Conservation (phyloP, 2,888 invertebrate genomes). For the Ectropis crepuscularia region DNA sequence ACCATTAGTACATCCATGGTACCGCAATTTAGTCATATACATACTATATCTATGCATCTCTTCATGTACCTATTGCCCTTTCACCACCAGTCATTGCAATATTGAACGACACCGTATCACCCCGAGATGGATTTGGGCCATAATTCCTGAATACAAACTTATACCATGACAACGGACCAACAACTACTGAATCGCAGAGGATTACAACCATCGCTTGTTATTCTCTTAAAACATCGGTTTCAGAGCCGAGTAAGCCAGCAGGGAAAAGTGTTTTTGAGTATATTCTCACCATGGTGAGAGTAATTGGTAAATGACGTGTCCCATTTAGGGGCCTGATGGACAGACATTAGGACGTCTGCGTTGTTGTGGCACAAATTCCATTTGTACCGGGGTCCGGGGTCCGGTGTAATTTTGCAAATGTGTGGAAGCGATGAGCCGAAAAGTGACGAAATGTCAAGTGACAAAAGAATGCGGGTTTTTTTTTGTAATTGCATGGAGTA, state of each 20-base stretch:
- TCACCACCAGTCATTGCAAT: constrained; percentile 77
- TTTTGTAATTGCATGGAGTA: constrained; percentile 40
- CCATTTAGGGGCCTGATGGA: constrained; percentile 82
- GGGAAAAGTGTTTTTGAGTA: constrained; percentile 44
- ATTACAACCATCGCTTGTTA: constrained; percentile 52
- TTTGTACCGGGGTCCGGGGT: constrained; percentile 75
- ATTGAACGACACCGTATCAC: constrained; percentile 79
- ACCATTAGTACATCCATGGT: constrained; percentile 49
- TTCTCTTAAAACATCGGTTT: neutral
- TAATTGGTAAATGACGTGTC: constrained; percentile 80
- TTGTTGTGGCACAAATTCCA: constrained; percentile 71
- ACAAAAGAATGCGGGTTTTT: constrained; percentile 48
- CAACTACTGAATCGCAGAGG: constrained; percentile 13
- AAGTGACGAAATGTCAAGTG: constrained; percentile 68
- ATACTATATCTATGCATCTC: constrained; percentile 17
- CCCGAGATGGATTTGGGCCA: constrained; percentile 80
- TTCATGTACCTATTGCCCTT: constrained; percentile 58
- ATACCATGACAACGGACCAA: constrained; percentile 43
- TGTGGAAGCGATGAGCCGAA: constrained; percentile 60
- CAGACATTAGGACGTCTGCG: constrained; percentile 81
- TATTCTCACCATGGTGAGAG: constrained; percentile 39
- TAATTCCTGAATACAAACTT: constrained; percentile 75
- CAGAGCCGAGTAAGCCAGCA: constrained; percentile 37
- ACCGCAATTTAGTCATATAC: constrained; percentile 52
- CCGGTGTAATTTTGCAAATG: constrained; percentile 77